Conservation (phyloP, 2,113 vertebrate species). For the Cairina moschata region DNA sequence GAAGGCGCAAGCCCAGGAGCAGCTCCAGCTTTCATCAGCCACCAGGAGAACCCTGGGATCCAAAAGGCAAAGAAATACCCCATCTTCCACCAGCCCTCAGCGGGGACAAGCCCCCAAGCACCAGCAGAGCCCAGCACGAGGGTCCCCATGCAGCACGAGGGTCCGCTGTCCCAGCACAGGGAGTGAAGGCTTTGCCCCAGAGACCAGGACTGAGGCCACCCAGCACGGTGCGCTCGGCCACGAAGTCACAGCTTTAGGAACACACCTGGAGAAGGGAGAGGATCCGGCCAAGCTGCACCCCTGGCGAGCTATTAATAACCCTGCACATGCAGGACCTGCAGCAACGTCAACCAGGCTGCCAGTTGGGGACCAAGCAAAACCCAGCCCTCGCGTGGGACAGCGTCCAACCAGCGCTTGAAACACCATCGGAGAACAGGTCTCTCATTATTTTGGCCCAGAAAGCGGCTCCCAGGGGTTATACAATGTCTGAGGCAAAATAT, state of each 20-base stretch:
- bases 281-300: neutral
- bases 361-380: neutral
- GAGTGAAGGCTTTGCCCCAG: too few species aligned
- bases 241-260: too few species aligned
- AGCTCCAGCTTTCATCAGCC: neutral
- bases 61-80: too few species aligned
- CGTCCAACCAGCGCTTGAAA: neutral
- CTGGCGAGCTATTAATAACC: neutral
- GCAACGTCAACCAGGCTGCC: neutral
- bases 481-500: neutral
- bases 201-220: accelerated
- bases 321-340: accelerated
- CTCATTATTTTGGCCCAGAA: neutral
- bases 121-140: neutral
- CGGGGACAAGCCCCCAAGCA: neutral
- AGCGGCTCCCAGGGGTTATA: neutral
- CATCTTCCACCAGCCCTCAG: accelerated
- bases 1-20: neutral
- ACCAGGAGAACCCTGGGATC: too few species aligned
- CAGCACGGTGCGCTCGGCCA: neutral
- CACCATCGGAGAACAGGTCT: neutral
- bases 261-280: neutral
- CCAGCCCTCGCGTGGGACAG: accelerated
- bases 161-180: neutral
- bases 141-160: neutral